A percentile compares a stretch with the other conserved stretches of the same genome.
These are phyloP conservation scores for Neodon shergylaensis DNA, from an alignment of 2,113 vertebrate genomes.

Conservation along the genomic window DNA sequence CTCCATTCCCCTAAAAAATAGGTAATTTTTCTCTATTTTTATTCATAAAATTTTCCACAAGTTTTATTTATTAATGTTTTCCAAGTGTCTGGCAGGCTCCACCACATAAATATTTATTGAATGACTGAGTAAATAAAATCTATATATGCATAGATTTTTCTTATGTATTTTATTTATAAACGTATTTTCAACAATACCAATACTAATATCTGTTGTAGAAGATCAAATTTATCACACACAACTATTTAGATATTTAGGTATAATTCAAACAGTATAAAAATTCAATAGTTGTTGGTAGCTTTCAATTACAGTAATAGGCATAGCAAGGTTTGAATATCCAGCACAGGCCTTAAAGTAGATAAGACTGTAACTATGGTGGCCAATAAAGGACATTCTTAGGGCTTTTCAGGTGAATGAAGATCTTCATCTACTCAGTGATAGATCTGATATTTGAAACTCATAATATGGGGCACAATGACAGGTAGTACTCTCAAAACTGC, in stretches of 20 bases:
- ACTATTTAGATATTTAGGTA: slow-evolving; percentile 43
- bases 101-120: slow-evolving; percentile 32
- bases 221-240: not conserved
- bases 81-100: not conserved
- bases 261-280: slow-evolving; percentile 24
- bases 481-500: not conserved
- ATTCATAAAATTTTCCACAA: not conserved
- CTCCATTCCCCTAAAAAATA: not conserved
- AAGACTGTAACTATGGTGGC: not conserved
- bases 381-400: not conserved
- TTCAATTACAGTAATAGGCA: not conserved
- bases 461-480: not conserved
- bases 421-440: not conserved
- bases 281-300: slow-evolving; percentile 2
- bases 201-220: not conserved
- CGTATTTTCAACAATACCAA: slow-evolving; percentile 7
- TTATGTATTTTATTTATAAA: not conserved
- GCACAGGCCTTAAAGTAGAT: not conserved
- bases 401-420: not conserved
- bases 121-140: not conserved
- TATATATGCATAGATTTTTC: not conserved
- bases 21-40: not conserved
- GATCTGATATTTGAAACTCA: not conserved
- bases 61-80: not conserved
- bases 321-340: not conserved